Evolutionary conservation across 2,888 invertebrate species (phyloP).

Genomic region (Kuschelorhynchus macadamiae): DNA sequence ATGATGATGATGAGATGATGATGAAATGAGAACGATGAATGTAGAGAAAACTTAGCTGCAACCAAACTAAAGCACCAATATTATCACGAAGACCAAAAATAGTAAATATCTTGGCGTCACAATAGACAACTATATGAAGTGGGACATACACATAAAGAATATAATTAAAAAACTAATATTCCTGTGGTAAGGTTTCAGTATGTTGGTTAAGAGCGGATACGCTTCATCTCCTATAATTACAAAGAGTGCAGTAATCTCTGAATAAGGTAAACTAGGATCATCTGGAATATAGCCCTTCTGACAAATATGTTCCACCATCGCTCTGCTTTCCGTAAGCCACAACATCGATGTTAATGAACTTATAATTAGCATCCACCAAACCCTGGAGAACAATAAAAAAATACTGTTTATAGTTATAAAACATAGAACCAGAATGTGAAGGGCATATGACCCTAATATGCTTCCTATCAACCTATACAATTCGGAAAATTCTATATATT

Average conservation of each 20-base stretch:
- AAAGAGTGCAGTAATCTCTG: neutral
- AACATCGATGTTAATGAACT: conserved; percentile 42
- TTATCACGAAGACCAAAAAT: too few species aligned
- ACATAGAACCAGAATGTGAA: conserved; percentile 41
- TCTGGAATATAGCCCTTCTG: conserved; percentile 12
- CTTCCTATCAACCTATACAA: conserved; percentile 41
- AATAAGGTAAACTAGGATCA: conserved; percentile 15
- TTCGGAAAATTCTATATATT: conserved; percentile 42
- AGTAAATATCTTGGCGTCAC: too few species aligned
- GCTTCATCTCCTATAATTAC: conserved; percentile 38
- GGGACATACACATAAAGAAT: too few species aligned
- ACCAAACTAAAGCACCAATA: too few species aligned
- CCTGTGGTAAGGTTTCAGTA: conserved; percentile 36
- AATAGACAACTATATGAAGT: too few species aligned
- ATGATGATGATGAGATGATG: too few species aligned
- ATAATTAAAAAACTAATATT: too few species aligned
- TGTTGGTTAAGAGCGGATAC: conserved; percentile 26
- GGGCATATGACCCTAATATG: conserved; percentile 47
- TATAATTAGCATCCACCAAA: conserved; percentile 47
- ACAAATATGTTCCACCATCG: conserved; percentile 25
- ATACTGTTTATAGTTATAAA: conserved; percentile 49
- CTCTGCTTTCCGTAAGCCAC: conserved; percentile 39
- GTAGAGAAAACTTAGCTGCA: too few species aligned
- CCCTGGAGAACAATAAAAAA: conserved; percentile 49
- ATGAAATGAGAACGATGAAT: too few species aligned